A percentile compares a stretch with the other conserved stretches of the same genome.
Conservation (phyloP, 2,888 invertebrate species). For the Acleris emargana region DNA sequence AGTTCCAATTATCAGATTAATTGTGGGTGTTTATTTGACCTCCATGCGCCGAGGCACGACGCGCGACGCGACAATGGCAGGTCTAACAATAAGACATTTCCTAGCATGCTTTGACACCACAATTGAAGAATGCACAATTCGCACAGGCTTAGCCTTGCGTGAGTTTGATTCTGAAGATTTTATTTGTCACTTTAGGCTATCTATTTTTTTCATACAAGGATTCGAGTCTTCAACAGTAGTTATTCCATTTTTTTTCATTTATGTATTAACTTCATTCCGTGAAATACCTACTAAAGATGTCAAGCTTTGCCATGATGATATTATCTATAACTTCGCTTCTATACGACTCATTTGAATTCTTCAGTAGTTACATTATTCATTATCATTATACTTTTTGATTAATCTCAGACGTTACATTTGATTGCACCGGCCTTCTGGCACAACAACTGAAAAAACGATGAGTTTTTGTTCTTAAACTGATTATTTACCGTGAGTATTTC, state of each 20-base stretch:
- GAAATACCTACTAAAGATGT: too few relatives aligned
- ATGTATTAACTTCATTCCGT: too few relatives aligned
- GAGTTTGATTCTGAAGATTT: background rate
- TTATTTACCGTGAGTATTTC: slow-evolving; percentile 2
- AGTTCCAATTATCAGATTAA: slow-evolving; percentile 63
- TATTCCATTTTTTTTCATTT: too few relatives aligned
- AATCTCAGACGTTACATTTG: too few relatives aligned
- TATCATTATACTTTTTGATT: too few relatives aligned
- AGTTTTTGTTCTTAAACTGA: background rate
- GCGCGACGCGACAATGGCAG: slow-evolving; percentile 64
- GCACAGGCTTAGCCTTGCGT: slow-evolving; percentile 9
- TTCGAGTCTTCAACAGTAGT: too few relatives aligned
- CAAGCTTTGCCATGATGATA: too few relatives aligned
- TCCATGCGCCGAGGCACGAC: slow-evolving; percentile 58
- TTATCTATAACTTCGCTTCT: too few relatives aligned
- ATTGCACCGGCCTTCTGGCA: background rate
- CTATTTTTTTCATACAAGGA: background rate
- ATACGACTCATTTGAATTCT: too few relatives aligned
- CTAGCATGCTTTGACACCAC: slow-evolving; percentile 42
- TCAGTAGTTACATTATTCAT: too few relatives aligned
- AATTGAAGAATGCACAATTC: slow-evolving; percentile 3
- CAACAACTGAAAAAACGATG: background rate
- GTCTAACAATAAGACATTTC: slow-evolving; percentile 67
- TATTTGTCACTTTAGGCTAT: background rate
- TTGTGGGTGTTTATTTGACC: slow-evolving; percentile 67